Conservation (phyloP, 2,113 vertebrate genomes). For the Gallinago jamesoni region DNA sequence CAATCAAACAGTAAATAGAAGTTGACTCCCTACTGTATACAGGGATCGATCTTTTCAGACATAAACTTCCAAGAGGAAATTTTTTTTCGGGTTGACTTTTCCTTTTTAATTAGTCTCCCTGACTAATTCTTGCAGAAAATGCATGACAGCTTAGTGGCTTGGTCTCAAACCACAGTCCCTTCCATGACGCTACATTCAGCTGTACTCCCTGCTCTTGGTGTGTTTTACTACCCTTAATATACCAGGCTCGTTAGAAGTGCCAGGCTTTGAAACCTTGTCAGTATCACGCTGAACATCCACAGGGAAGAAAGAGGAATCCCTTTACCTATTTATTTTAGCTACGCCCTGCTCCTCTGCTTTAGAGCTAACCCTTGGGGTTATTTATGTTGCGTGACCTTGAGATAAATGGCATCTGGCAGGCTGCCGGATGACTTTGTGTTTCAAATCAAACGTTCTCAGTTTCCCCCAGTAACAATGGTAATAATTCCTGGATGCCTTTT, state of each 20-base stretch:
- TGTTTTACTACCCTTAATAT: neutral
- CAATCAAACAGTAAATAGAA: neutral
- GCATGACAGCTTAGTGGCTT: neutral
- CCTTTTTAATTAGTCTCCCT: neutral
- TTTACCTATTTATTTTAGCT: neutral
- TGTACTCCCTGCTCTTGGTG: neutral
- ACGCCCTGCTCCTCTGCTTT: neutral
- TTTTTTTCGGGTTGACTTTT: neutral
- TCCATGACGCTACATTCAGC: neutral
- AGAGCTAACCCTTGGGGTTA: constrained; percentile 4
- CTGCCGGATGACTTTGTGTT: neutral
- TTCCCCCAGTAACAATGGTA: constrained; percentile 30
- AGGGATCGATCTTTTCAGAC: neutral
- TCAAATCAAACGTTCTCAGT: constrained; percentile 17
- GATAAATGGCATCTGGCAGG: constrained; percentile 36
- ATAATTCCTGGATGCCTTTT: constrained; percentile 30
- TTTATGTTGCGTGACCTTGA: constrained; percentile 30
- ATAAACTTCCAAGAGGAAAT: neutral
- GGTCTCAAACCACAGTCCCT: neutral
- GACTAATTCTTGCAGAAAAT: constrained; percentile 31
- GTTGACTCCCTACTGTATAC: neutral
- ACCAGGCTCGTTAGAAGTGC: neutral
- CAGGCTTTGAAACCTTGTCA: neutral
- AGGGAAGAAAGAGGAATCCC: neutral
- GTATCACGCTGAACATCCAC: neutral